phyloP scores from a whole-genome alignment of 1,140 invertebrate species.

The Bicyclus anynana region DNA sequence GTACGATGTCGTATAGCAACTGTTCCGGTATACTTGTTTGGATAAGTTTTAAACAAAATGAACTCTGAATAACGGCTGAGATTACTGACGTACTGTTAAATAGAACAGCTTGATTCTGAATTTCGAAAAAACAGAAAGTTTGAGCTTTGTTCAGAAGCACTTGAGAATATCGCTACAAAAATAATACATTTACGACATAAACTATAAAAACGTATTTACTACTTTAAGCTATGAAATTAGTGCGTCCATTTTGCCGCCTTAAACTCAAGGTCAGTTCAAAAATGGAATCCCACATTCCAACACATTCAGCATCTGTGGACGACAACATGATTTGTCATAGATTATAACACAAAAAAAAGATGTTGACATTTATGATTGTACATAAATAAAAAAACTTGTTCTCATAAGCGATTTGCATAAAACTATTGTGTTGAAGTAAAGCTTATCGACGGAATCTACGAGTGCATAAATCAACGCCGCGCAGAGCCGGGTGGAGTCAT shows the following conservation, averaged over 20 bases:
- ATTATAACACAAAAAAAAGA: not conserved
- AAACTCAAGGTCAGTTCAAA: conserved; percentile 2
- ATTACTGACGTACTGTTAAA: too few species aligned
- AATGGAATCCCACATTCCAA: not conserved
- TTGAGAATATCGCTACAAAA: too few species aligned
- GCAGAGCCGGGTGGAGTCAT: conserved; percentile 20
- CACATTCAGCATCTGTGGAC: not conserved
- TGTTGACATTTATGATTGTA: conserved; percentile 6
- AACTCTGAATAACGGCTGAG: too few species aligned
- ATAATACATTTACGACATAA: too few species aligned
- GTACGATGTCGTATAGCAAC: too few species aligned
- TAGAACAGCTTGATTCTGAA: too few species aligned
- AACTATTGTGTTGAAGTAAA: conserved; percentile 1
- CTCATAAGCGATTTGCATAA: not conserved
- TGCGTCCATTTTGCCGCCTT: not conserved
- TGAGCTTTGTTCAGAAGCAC: too few species aligned
- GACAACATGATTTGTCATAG: conserved; percentile 5
- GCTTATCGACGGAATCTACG: not conserved
- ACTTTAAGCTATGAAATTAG: not conserved
- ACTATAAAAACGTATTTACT: too few species aligned
- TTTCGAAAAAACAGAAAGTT: too few species aligned
- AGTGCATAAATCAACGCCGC: conserved; percentile 17
- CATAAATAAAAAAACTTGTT: conserved; percentile 3
- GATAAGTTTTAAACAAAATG: too few species aligned
- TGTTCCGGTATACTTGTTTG: too few species aligned